Percentiles rank a stretch among this genome's conserved stretches.
Evolutionary conservation across 2,797 vertebrate genomes (phyloP).

Genomic region (Macroramphosus scolopax): DNA sequence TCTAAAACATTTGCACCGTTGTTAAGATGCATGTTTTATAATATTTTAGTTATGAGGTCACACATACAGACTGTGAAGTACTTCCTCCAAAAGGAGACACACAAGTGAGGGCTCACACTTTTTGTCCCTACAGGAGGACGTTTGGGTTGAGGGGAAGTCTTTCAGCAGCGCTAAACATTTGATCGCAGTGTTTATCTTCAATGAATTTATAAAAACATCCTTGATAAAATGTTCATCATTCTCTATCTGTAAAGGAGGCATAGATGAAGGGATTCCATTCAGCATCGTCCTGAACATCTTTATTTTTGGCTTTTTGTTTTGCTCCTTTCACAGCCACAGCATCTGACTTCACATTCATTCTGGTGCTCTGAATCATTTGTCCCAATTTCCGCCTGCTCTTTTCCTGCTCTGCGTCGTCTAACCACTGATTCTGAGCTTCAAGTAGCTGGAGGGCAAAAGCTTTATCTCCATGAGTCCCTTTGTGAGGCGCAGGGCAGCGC

Average conservation of each 20-base stretch:
- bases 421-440: conserved; percentile 30
- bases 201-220: too few species aligned
- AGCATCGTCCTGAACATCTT: background rate
- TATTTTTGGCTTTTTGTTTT: conserved; percentile 2
- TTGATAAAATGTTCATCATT: too few species aligned
- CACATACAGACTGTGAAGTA: conserved; percentile 18
- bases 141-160: too few species aligned
- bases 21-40: conserved; percentile 5
- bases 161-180: too few species aligned
- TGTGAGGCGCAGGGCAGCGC: conserved; percentile 6
- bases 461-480: conserved; percentile 18
- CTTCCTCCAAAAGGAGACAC: conserved; percentile 7
- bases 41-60: conserved; percentile 10
- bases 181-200: too few species aligned
- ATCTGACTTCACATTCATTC: background rate
- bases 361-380: background rate
- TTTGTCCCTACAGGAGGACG: conserved; percentile 2
- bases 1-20: background rate
- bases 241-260: too few species aligned
- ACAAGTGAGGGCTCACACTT: background rate
- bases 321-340: background rate
- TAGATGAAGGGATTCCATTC: too few species aligned
- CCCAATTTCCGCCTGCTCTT: conserved; percentile 21
- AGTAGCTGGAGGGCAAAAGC: conserved; percentile 29
- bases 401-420: conserved; percentile 8